Conservation (phyloP, 1,140 invertebrate genomes). For the Theocolax elegans region DNA sequence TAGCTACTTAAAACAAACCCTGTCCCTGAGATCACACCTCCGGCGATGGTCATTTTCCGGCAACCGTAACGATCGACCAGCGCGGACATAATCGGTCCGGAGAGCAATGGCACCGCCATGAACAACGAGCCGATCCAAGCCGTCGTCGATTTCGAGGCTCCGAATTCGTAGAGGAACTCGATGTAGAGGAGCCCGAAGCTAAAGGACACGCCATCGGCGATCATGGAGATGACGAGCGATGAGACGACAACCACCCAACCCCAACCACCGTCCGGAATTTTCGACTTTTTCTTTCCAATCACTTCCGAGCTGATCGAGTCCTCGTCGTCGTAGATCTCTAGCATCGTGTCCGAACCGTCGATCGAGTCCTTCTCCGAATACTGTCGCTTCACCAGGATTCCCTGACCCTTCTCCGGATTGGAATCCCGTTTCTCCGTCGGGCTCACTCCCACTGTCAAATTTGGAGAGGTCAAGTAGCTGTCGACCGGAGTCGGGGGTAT, state of each 20-base stretch:
- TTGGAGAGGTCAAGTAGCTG: constrained; percentile 38
- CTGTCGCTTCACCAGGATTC: constrained; percentile 29
- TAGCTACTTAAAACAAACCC: constrained; percentile 86
- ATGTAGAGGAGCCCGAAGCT: constrained; percentile 91
- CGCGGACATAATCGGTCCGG: constrained; percentile 89
- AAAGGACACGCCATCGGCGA: constrained; percentile 96
- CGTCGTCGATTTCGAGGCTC: constrained; percentile 85
- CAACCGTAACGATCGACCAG: constrained; percentile 89
- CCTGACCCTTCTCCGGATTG: not conserved
- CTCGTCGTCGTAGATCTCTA: constrained; percentile 45
- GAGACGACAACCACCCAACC: constrained; percentile 86
- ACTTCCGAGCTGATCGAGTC: constrained; percentile 25
- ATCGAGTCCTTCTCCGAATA: constrained; percentile 46
- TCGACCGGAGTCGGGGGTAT: constrained; percentile 22
- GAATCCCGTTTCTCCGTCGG: constrained; percentile 29
- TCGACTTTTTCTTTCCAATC: constrained; percentile 63
- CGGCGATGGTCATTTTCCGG: constrained; percentile 83
- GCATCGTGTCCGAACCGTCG: constrained; percentile 42
- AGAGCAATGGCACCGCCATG: constrained; percentile 89
- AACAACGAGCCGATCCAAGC: constrained; percentile 91
- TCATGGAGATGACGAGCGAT: constrained; percentile 89
- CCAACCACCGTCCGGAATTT: constrained; percentile 81
- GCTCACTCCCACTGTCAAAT: constrained; percentile 37
- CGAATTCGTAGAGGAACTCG: constrained; percentile 88
- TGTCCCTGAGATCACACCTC: constrained; percentile 78